Conservation (phyloP, 2,888 invertebrate species). For the Chymomyza amoena region DNA sequence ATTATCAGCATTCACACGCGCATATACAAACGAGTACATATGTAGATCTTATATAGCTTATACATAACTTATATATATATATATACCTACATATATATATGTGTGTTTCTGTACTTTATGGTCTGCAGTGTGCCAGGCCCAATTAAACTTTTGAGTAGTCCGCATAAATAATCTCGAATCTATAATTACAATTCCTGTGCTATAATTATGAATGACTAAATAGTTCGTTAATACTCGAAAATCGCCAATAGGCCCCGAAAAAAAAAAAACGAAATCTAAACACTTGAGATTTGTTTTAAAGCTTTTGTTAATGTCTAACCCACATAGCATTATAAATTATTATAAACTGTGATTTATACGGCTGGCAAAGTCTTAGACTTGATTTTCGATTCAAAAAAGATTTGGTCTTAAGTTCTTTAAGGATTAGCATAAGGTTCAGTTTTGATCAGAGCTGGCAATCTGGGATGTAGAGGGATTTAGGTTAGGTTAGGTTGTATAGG, state of each 20-base stretch:
- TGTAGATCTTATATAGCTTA: constrained; percentile 12
- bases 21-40: neutral
- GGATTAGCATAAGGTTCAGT: too few species aligned
- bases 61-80: constrained; percentile 3
- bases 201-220: constrained; percentile 72
- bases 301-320: constrained; percentile 7
- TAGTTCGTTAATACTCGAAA: constrained; percentile 6
- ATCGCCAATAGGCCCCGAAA: neutral
- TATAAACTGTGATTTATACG: constrained; percentile 53
- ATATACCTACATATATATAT: constrained; percentile 11
- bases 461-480: too few species aligned
- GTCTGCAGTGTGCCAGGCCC: constrained; percentile 19
- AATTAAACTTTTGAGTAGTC: constrained; percentile 21
- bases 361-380: neutral
- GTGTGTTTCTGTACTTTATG: neutral
- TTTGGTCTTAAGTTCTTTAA: too few species aligned
- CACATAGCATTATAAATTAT: neutral
- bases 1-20: constrained; percentile 45
- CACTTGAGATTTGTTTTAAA: constrained; percentile 39
- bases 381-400: too few species aligned
- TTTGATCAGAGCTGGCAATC: too few species aligned
- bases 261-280: constrained; percentile 20
- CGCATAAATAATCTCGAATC: constrained; percentile 35
- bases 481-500: too few species aligned
- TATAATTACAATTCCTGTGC: constrained; percentile 60